These are phyloP conservation scores for Protodeltote pygarga DNA, from an alignment of 2,888 invertebrate genomes.

Conservation along the genomic window DNA sequence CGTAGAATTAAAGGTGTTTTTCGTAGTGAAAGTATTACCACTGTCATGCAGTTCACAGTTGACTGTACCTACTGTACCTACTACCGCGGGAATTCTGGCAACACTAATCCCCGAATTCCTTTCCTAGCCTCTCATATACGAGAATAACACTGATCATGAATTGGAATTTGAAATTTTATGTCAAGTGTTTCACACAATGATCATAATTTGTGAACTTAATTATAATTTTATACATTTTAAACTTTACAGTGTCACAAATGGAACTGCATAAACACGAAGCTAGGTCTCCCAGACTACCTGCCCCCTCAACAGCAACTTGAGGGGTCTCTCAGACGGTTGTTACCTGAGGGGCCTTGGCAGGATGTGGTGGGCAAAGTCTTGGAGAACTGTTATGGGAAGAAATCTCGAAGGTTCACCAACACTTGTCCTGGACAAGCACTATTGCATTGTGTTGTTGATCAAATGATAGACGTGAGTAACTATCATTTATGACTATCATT, in stretches of 20 bases:
- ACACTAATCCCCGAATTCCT: no score
- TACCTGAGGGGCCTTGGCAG: conserved; percentile 69
- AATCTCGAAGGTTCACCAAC: conserved; percentile 62
- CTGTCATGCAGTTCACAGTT: no score
- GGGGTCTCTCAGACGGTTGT: conserved; percentile 45
- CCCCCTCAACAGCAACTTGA: conserved; percentile 56
- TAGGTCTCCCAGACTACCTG: conserved; percentile 61
- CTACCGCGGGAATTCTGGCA: no score
- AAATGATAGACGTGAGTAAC: conserved; percentile 68
- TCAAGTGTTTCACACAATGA: no score
- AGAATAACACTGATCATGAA: no score
- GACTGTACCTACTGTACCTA: no score
- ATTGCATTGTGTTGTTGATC: conserved; percentile 74
- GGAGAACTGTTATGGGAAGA: conserved; percentile 62
- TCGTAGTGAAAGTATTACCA: no score
- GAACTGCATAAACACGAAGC: conserved; percentile 68
- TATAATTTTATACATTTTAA: not conserved
- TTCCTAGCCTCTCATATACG: no score
- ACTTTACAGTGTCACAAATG: conserved; percentile 71
- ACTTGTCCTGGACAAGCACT: conserved; percentile 76
- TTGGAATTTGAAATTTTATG: no score
- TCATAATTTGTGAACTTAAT: no score
- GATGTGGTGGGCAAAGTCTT: conserved; percentile 52
- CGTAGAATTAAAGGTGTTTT: no score
- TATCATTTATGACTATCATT: not conserved